A percentile compares a stretch with the other conserved stretches of the same genome.
These are phyloP conservation scores for Macroramphosus scolopax DNA, from an alignment of 2,797 vertebrate species.

Conservation along the genomic window DNA sequence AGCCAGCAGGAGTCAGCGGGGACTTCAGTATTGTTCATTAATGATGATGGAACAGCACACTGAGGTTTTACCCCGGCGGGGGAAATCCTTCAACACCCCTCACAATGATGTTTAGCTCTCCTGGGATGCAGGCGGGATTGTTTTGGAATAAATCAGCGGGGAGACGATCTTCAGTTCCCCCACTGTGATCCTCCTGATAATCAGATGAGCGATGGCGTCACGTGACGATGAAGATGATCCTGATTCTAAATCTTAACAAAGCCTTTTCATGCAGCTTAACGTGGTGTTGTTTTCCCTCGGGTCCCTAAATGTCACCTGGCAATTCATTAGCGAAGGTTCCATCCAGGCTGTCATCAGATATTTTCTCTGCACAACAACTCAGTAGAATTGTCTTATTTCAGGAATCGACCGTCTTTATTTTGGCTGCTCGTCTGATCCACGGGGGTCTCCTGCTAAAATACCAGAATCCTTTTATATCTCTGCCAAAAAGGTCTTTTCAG, in stretches of 20 bases:
- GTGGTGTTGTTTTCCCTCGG: too few relatives aligned
- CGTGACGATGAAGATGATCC: background rate
- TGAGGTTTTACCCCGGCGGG: background rate
- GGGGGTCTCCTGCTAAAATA: too few relatives aligned
- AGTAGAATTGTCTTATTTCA: too few relatives aligned
- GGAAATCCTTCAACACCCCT: background rate
- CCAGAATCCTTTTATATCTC: too few relatives aligned
- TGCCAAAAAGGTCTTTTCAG: too few relatives aligned
- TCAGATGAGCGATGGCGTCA: conserved; percentile 3
- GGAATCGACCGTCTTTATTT: too few relatives aligned
- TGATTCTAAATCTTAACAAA: background rate
- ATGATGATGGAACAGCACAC: conserved; percentile 4
- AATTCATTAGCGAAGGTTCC: too few relatives aligned
- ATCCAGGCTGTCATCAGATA: too few relatives aligned
- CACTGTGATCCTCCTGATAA: conserved; percentile 10
- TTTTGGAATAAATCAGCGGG: conserved; percentile 15
- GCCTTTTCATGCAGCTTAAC: too few relatives aligned
- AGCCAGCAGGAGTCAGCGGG: background rate
- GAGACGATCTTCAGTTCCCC: conserved; percentile 1
- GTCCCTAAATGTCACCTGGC: too few relatives aligned
- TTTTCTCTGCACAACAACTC: too few relatives aligned
- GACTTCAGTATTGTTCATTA: background rate
- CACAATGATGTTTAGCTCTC: conserved; percentile 1
- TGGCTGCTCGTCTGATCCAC: too few relatives aligned
- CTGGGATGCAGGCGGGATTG: background rate